Percentiles rank a stretch among this genome's conserved stretches.
phyloP scores from a whole-genome alignment of 2,888 invertebrate genomes.

The Piscicola geometra region DNA sequence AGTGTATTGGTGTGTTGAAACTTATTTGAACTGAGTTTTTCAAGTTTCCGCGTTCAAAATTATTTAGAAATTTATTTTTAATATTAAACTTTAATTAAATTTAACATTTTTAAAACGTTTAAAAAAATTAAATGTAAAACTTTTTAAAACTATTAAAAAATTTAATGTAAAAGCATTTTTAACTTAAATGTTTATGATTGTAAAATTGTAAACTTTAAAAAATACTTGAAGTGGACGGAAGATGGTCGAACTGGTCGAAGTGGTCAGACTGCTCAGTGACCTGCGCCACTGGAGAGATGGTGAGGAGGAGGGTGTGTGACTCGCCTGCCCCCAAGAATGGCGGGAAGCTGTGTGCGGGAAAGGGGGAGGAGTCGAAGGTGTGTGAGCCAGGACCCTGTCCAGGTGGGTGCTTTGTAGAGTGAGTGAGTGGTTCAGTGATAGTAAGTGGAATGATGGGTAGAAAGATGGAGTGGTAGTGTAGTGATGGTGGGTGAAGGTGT shows the following conservation, averaged over 20 bases:
- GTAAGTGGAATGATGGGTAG: neutral
- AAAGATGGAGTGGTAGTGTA: neutral
- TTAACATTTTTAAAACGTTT: neutral
- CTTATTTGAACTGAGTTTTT: too few relatives aligned
- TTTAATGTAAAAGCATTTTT: neutral
- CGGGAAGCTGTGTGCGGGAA: constrained; percentile 35
- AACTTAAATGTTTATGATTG: neutral
- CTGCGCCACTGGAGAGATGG: constrained; percentile 51
- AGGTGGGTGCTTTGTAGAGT: too few relatives aligned
- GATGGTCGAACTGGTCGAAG: constrained; percentile 50
- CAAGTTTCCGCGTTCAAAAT: too few relatives aligned
- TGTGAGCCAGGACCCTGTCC: constrained; percentile 38
- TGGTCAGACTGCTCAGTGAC: constrained; percentile 52
- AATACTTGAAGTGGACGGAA: constrained; percentile 50
- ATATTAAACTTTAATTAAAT: neutral
- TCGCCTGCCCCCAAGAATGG: constrained; percentile 47
- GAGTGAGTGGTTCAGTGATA: neutral
- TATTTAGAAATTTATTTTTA: neutral
- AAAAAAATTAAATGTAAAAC: neutral
- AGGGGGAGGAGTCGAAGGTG: constrained; percentile 8
- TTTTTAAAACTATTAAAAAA: neutral
- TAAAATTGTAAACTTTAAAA: neutral
- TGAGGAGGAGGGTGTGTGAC: constrained; percentile 49
- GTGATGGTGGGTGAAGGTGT: neutral
- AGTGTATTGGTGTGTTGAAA: constrained; percentile 3